These are phyloP conservation scores for Vidua macroura DNA, from an alignment of 2,113 vertebrate genomes.

Conservation along the genomic window DNA sequence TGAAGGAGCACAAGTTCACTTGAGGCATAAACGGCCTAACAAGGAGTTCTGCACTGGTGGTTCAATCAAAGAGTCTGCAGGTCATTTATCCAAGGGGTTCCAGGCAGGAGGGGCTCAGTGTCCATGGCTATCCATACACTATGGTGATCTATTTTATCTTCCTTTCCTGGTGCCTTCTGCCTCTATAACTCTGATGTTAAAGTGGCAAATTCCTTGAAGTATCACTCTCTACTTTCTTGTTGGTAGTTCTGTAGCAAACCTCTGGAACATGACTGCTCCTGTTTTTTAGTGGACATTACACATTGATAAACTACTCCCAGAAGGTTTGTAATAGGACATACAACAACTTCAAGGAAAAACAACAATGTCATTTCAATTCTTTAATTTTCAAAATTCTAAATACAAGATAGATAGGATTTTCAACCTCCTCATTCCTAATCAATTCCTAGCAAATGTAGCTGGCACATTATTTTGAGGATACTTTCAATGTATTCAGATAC, in stretches of 20 bases:
- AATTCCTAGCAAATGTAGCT: not conserved
- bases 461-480: not conserved
- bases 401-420: not conserved
- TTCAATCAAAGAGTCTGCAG: not conserved
- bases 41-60: not conserved
- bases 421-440: not conserved
- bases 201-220: not conserved
- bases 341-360: not conserved
- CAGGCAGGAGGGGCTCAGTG: not conserved
- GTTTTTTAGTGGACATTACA: not conserved
- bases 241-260: not conserved
- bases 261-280: accelerated
- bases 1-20: not conserved
- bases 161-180: not conserved
- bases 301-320: not conserved
- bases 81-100: not conserved
- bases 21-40: not conserved
- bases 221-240: not conserved
- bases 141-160: not conserved
- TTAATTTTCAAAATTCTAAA: not conserved
- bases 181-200: not conserved
- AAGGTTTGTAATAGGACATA: not conserved
- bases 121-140: not conserved
- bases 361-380: not conserved
- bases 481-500: not conserved